Evolutionary conservation across 2,113 vertebrate species (phyloP), one percentile per base, ranked within the genome.

Genomic region (Equus quagga): DNA sequence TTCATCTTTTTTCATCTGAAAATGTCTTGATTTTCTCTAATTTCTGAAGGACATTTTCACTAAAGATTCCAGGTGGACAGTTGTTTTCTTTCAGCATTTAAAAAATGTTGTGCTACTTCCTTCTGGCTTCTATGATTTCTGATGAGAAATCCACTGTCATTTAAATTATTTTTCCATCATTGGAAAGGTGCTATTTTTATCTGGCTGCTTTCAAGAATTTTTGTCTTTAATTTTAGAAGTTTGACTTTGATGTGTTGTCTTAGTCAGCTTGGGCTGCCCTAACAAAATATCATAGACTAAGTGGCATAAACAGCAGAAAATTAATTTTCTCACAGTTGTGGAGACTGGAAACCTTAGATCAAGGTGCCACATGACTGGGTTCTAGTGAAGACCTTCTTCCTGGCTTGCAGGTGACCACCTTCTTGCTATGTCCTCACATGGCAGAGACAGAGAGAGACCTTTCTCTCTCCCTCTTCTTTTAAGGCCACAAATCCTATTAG

Each of bases 1-100:
- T 72, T 70, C 11, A 17, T 70, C 89, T 93, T 81, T 13, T 81
- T 96, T 82, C 69, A 83, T 83, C 31, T 76, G 86, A 91, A 83
- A 82, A 51, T 79, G 78, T 60, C 10, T 67, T 67, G 33, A 78
- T 62, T 86, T 80, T 44, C 41, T 31, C n/a, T 92, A 60, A 67
- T 92, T 84, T 28, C n/a, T 49, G 21, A 92, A 72, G 33, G 70
- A 79, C 23, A 36, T 89, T 54, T 97, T 89, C 9, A 80, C 44
- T 73, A 62, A 65, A 46, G 54, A 82, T 95, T 91, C 44, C 31
- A 60, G 9, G 4, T 64, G 62, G 72, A 75, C 6, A 33, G 58
- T 62, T 73, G 18, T 89, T 92, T 89, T 79, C 36, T 89, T 73
- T 90, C 36, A 13, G 33, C 13, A 23, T 58, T 78, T 97, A 41